Evolutionary conservation across 2,113 vertebrate genomes (phyloP).

Genomic region (Ochotona curzoniae): DNA sequence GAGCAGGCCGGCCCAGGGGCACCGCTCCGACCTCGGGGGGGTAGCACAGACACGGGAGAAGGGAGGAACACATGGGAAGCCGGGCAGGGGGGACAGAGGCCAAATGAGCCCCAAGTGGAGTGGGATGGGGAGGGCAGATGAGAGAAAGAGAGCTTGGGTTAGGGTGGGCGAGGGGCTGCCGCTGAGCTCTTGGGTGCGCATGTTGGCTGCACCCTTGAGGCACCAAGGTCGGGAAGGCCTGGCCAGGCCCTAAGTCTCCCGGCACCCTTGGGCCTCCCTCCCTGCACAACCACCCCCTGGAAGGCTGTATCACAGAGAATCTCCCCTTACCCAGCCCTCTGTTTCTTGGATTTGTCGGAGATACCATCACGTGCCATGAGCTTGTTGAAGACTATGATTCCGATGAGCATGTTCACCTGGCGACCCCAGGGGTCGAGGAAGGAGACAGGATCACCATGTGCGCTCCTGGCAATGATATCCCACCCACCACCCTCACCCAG

Average conservation of each 20-base stretch:
- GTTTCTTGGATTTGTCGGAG: slow-evolving; percentile 99
- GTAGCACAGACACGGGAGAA: slow-evolving; percentile 77
- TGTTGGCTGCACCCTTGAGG: slow-evolving; percentile 71
- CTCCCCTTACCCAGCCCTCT: slow-evolving; percentile 96
- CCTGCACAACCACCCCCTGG: not conserved
- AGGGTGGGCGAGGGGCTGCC: slow-evolving; percentile 78
- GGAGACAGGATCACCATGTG: slow-evolving; percentile 47
- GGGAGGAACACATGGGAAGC: slow-evolving; percentile 72
- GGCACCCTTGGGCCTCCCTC: slow-evolving; percentile 18
- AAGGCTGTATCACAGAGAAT: not conserved
- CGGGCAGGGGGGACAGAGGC: slow-evolving; percentile 65
- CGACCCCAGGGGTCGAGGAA: slow-evolving; percentile 42
- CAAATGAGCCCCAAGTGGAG: slow-evolving; percentile 63
- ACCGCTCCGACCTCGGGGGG: slow-evolving; percentile 84
- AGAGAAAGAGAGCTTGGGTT: slow-evolving; percentile 83
- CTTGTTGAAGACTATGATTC: slow-evolving; percentile 99
- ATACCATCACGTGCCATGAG: slow-evolving; percentile 99
- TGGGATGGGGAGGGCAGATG: slow-evolving; percentile 72
- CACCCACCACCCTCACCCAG: no score
- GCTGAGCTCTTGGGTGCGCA: slow-evolving; percentile 70
- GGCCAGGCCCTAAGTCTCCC: slow-evolving; percentile 36
- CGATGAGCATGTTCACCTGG: slow-evolving; percentile 99
- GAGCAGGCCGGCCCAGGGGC: slow-evolving; percentile 93
- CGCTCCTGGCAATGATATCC: not conserved
- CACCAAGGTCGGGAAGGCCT: slow-evolving; percentile 55